Evolutionary conservation across 2,888 invertebrate species (phyloP).

Genomic region (Phragmatobia fuliginosa): DNA sequence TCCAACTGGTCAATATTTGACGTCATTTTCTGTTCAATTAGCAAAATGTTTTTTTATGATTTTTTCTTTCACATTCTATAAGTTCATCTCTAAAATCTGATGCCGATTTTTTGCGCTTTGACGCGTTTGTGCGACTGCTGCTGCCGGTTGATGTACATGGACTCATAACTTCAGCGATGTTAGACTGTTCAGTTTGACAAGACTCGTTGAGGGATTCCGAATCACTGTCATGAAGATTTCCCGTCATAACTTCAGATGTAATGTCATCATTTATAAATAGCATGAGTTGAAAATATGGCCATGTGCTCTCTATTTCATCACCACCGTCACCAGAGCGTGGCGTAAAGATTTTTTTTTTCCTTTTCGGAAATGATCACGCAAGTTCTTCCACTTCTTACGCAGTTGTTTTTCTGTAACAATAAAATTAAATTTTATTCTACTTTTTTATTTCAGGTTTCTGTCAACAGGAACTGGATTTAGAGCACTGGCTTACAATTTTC

Average conservation of each 20-base stretch:
- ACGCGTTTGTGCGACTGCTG: conserved; percentile 36
- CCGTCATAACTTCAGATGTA: conserved; percentile 27
- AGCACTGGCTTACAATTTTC: conserved; percentile 37
- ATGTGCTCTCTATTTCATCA: conserved; percentile 30
- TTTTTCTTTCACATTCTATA: conserved; percentile 40
- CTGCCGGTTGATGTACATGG: conserved; percentile 30
- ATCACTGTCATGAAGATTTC: conserved; percentile 41
- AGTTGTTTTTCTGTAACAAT: conserved; percentile 45
- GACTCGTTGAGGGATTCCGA: conserved; percentile 33
- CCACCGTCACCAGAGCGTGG: conserved; percentile 36
- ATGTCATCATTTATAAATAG: conserved; percentile 32
- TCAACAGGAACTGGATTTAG: conserved; percentile 38
- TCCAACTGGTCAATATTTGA: too few relatives aligned
- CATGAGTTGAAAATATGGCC: conserved; percentile 29
- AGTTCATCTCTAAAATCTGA: conserved; percentile 43
- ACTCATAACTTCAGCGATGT: conserved; percentile 34
- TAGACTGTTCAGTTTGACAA: conserved; percentile 35
- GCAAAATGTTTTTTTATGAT: conserved; percentile 34
- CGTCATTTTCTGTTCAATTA: conserved; percentile 45
- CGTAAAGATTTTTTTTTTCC: conserved; percentile 35
- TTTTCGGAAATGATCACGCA: conserved; percentile 37
- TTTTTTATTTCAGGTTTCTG: conserved; percentile 40
- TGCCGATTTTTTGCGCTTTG: conserved; percentile 40
- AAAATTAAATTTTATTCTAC: conserved; percentile 16
- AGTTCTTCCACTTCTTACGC: conserved; percentile 44